Percentiles rank a stretch among this genome's conserved stretches.
phyloP scores from a whole-genome alignment of 2,797 vertebrate genomes.

The Sebastiscus tertius region DNA sequence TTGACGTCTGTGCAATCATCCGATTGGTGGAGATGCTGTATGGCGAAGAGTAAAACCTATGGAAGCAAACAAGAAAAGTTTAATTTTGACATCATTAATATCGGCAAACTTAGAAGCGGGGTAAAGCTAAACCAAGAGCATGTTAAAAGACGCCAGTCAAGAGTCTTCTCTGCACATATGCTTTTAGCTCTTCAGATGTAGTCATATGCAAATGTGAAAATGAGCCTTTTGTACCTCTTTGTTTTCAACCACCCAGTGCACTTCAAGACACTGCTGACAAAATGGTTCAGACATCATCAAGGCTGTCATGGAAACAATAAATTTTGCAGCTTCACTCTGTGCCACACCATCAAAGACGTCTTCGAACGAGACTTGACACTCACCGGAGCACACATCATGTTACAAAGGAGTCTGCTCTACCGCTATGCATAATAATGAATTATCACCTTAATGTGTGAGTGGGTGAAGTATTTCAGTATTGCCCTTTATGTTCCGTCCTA shows the following conservation, averaged over 20 bases:
- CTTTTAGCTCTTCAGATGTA: neutral
- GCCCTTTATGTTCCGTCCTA: conserved; percentile 60
- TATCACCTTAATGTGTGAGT: conserved; percentile 69
- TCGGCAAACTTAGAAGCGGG: neutral
- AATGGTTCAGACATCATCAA: conserved; percentile 61
- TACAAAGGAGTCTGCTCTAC: conserved; percentile 52
- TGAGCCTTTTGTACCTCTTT: conserved; percentile 28
- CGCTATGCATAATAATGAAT: conserved; percentile 66
- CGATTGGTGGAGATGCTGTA: conserved; percentile 99
- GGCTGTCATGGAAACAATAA: conserved; percentile 64
- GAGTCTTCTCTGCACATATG: neutral
- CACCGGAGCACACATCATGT: conserved; percentile 45
- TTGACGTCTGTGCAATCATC: conserved; percentile 99
- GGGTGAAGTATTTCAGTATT: conserved; percentile 65
- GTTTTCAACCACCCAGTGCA: conserved; percentile 27
- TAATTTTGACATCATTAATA: neutral
- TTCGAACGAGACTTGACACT: conserved; percentile 58
- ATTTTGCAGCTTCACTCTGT: conserved; percentile 58
- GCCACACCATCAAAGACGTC: conserved; percentile 52
- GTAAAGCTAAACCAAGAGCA: neutral
- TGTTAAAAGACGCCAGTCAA: neutral
- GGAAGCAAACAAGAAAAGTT: conserved; percentile 61
- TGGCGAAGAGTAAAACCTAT: conserved; percentile 97
- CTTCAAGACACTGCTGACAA: conserved; percentile 51
- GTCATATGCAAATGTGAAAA: conserved; percentile 35